Evolutionary conservation across 2,888 invertebrate genomes (phyloP).

Genomic region (Vesta saturnalis): DNA sequence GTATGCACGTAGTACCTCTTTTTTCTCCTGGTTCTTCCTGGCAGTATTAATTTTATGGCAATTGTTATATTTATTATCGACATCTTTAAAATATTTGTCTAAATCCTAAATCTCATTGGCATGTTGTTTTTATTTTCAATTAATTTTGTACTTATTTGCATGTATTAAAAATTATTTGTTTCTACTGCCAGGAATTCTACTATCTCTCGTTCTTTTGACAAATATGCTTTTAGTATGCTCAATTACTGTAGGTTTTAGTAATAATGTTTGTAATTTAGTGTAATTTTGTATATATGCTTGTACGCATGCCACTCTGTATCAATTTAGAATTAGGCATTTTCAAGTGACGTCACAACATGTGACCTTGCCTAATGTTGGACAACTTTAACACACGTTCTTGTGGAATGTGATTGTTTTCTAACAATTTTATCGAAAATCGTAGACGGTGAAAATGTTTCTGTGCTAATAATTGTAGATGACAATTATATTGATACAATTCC

Average conservation of each 20-base stretch:
- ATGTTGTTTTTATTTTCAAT: slow-evolving; percentile 26
- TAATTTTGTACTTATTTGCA: slow-evolving; percentile 27
- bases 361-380: too few relatives aligned
- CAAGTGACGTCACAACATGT: too few relatives aligned
- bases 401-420: too few relatives aligned
- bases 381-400: too few relatives aligned
- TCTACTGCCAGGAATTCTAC: slow-evolving; percentile 38
- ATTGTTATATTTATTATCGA: slow-evolving; percentile 26
- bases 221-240: slow-evolving; percentile 9
- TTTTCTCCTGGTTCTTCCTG: slow-evolving; percentile 42
- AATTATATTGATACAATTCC: too few relatives aligned
- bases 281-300: too few relatives aligned
- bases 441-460: too few relatives aligned
- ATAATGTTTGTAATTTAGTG: background rate
- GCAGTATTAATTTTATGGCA: slow-evolving; percentile 44
- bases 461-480: too few relatives aligned
- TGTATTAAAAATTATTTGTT: slow-evolving; percentile 22
- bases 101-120: slow-evolving; percentile 27
- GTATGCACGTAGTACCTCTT: slow-evolving; percentile 51
- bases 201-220: slow-evolving; percentile 16
- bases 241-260: background rate
- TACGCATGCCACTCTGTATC: too few relatives aligned
- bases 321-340: too few relatives aligned
- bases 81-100: slow-evolving; percentile 20
- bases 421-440: too few relatives aligned